Base-by-base conservation (phyloP, 2,888 invertebrate species). In the Coenonympha arcania region DNA sequence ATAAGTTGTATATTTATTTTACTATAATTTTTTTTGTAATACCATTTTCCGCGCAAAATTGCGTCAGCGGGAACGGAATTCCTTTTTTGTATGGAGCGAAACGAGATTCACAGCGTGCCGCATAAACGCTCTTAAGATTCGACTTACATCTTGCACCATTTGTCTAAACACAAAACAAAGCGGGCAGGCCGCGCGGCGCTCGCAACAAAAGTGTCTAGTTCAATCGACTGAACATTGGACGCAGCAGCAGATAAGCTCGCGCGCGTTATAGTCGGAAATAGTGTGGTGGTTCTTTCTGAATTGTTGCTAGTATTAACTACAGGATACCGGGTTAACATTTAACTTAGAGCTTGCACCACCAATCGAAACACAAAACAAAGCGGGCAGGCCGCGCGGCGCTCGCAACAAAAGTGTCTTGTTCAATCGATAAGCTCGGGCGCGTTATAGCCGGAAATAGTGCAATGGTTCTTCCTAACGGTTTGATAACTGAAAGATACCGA, bases 151-250 rank as follows among this genome's bases (percentile, higher is more conserved):
- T 44, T 42, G 39, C 16, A 6, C 50, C 46, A 26, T 2, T 4
- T 3, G 6, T 9, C 28, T 33, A 39, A 48, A 55, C 54, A 52
- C 46, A 39, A 39, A 42, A 55, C 55, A 55, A 54, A 48, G 45
- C 53, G 41, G 41, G 41, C 49, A 20, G 31, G 20, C 31, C 31
- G 31, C 15, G n/a, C 20, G 42, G 31, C 31, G 15, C 20, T 43
- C 20, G 47, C 49, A 45, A 56, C 56, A 52, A 57, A 57, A 57
- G 54, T 52, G 40, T 46, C 50, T 53, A 46, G 53, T 56, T 58
- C 56, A 58, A 58, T 58, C 55, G 56, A 46, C 59, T 59, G 59
- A 58, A 56, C n/a, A n/a, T n/a, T n/a, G n/a, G n/a, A n/a, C n/a
- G n/a, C n/a, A n/a, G n/a, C 55, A 53, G 56, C 50, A 59, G 59